Evolutionary conservation across 2,113 vertebrate genomes (phyloP).

Genomic region (Arizona elegans): DNA sequence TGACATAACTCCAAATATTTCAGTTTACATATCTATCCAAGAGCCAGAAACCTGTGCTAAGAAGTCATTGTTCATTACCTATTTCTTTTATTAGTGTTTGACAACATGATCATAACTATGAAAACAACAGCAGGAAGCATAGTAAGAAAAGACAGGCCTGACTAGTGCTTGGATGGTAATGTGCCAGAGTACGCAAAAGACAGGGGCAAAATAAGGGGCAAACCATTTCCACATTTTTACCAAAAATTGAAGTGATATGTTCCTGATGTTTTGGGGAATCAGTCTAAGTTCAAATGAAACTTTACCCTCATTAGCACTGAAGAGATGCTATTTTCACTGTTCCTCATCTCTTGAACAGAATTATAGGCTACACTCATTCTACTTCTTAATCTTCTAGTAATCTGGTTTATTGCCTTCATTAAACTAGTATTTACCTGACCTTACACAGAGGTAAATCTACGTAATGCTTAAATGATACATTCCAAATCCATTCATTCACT

Average conservation of each 20-base stretch:
- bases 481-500: slow-evolving; percentile 1
- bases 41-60: not conserved
- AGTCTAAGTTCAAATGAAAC: not conserved
- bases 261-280: not conserved
- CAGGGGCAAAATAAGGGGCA: not conserved
- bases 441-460: slow-evolving; percentile 18
- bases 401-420: not conserved
- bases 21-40: not conserved
- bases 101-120: not conserved
- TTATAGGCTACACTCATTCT: not conserved
- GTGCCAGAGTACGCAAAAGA: not conserved
- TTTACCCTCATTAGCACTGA: not conserved
- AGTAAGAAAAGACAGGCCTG: not conserved
- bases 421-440: slow-evolving; percentile 12
- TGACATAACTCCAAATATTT: not conserved
- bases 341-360: not conserved
- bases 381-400: not conserved
- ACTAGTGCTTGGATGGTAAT: not conserved
- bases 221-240: not conserved
- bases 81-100: not conserved
- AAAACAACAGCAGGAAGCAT: not conserved
- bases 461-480: slow-evolving; percentile 30
- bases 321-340: not conserved
- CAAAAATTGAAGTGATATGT: not conserved
- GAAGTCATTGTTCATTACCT: not conserved